A percentile compares a stretch with the other conserved stretches of the same genome.
Evolutionary conservation across 2,113 vertebrate genomes (phyloP).

Genomic region (Ptychochromis oligacanthus): DNA sequence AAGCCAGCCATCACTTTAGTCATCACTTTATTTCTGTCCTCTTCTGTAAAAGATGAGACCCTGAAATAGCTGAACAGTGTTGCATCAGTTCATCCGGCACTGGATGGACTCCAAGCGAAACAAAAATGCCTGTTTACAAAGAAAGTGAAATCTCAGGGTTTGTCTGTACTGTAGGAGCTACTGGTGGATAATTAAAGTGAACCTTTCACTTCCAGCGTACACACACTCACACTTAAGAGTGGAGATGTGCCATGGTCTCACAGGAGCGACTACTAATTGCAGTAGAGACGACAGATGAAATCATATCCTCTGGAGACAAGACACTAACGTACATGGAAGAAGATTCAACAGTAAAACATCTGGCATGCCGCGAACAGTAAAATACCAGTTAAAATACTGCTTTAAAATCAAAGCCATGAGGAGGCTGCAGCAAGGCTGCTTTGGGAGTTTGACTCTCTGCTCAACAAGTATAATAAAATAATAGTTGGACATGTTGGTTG

Average conservation of each 20-base stretch:
- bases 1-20: not conserved
- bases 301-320: conserved; percentile 15
- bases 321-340: not conserved
- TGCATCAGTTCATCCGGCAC: not conserved
- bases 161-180: not conserved
- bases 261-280: conserved; percentile 39
- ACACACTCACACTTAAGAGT: conserved; percentile 2
- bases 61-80: not conserved
- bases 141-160: not conserved
- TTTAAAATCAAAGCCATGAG: not conserved
- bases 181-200: not conserved
- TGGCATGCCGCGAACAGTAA: not conserved
- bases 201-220: not conserved
- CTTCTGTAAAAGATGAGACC: not conserved
- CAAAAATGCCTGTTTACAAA: conserved; percentile 4
- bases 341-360: not conserved
- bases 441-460: no score
- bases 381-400: not conserved
- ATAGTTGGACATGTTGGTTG: no score
- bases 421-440: not conserved
- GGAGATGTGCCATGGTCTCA: conserved; percentile 3
- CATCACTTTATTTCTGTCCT: not conserved
- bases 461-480: not conserved
- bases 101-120: not conserved
- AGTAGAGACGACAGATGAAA: conserved; percentile 38